Base-by-base conservation (phyloP, 2,888 invertebrate genomes). In the Trissoscelio sp. region DNA sequence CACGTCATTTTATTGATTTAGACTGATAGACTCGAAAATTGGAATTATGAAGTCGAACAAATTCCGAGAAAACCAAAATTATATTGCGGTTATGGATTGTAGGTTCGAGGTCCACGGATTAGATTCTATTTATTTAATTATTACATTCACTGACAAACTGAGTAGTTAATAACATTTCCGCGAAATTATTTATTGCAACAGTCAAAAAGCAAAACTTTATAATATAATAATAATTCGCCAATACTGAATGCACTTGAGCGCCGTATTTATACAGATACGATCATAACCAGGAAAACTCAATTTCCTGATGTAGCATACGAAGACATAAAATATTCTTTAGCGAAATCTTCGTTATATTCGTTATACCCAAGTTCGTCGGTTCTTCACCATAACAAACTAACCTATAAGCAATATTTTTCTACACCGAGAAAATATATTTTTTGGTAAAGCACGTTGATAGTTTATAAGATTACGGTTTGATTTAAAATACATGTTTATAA, bases 321-420 rank as follows among this genome's bases (percentile, higher is more conserved):
- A 75, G 44, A 78, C 77, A 74, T 81, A 83, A 75, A 73, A 70
- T 66, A 48, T 82, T 82, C 69, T 80, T 55, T 42, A 57, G 62
- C 62, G 66, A 53, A 64, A 74, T 82, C 69, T 81, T 80, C 81
- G 73, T 79, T 79, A 74, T 58, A 57, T n/a, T n/a, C 37, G 69
- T 16, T 77, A 60, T 66, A 75, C 58, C 58, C 4, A 62, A 66
- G 18, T 31, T 18, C 28, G 37, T 64, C 57, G 51, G 14, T 53
- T 57, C 55, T 66, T 75, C 46, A 51, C 70, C 55, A 46, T 69
- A 66, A 64, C 60, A 42, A 55, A 78, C 64, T 78, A 69, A 78
- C 70, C 78, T 64, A 78, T 78, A 78, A 70, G 64, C 70, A 70
- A 70, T 70, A 70, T 78, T 70, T 77, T 77, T 39, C 44, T 64